Base-by-base conservation (phyloP, 2,113 vertebrate species). In the Desmodus rotundus region DNA sequence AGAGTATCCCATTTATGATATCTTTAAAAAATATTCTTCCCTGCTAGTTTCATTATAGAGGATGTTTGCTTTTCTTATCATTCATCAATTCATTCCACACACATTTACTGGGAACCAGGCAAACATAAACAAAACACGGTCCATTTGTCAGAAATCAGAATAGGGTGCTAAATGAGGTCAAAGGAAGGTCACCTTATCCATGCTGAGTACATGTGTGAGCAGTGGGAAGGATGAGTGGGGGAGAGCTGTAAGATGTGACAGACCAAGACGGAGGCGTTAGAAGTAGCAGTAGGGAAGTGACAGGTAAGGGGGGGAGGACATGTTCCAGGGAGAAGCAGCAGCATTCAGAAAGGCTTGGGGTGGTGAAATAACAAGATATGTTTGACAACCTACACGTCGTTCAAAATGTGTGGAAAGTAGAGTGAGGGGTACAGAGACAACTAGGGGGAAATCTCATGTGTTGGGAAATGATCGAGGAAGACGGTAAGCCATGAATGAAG, bases 181-280 rank as follows among this genome's bases (percentile, higher is more conserved):
- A 16, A 80, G 11, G 17, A 83, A 52, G 38, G 28, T 36, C 2
- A 28, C 9, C 16, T 68, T 6, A 54, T 7, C 47, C 6, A 6
- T 4, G 28, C 15, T 17, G 36, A 26, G 7, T 11, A 7, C 68
- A 36, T 28, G 31, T 17, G 4, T 43, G 36, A 83, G 43, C 12
- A 16, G 5, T 26, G 26, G 54, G 41, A 83, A 47, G 22, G 41
- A 19, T 15, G 7, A 54, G 5, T 1, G 0, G 24, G 41, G 4
- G 16, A 43, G 6, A 45, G 45, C 80, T 70, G 4, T n/a, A 13
- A 24, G 38, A 45, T 12, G 20, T n/a, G 38, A 50, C 45, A 7
- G 0, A 7, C 0, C 43, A 2, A 86, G 31, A 16, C 0, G 0
- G 70, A 61, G 4, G 16, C 2, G 17, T 45, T 26, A 36, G n/a